Evolutionary conservation across 2,113 vertebrate species (phyloP).

Genomic region (Mohoua ochrocephala): DNA sequence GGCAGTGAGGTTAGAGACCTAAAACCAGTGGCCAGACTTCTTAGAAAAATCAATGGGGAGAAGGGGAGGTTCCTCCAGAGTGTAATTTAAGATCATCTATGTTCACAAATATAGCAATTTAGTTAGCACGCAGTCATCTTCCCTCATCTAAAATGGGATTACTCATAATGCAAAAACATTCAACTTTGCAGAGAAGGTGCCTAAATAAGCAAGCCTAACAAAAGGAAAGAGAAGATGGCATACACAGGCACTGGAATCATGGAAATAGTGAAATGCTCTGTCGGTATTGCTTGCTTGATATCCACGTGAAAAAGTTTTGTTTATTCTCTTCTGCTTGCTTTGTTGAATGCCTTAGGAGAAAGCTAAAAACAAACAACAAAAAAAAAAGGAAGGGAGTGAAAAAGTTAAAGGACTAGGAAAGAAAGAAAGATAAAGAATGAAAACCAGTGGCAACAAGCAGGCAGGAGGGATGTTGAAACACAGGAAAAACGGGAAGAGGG

Average conservation of each 20-base stretch:
- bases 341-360: not conserved
- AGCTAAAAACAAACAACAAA: not conserved
- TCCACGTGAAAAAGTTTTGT: not conserved
- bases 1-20: not conserved
- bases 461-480: not conserved
- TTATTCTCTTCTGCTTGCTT: not conserved
- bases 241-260: rapidly evolving
- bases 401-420: not conserved
- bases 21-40: not conserved
- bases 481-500: not conserved
- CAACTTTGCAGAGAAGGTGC: not conserved
- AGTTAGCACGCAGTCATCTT: not conserved
- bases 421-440: not conserved
- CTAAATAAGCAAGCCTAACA: not conserved
- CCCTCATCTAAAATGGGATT: not conserved
- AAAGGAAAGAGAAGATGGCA: not conserved
- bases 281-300: not conserved
- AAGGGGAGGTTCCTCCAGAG: not conserved
- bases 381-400: rapidly evolving
- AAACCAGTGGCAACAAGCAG: not conserved
- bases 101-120: not conserved
- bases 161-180: not conserved
- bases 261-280: not conserved
- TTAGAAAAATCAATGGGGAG: not conserved
- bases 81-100: not conserved